Evolutionary conservation across 2,113 vertebrate genomes (phyloP).

Genomic region (Bostrychus sinensis): DNA sequence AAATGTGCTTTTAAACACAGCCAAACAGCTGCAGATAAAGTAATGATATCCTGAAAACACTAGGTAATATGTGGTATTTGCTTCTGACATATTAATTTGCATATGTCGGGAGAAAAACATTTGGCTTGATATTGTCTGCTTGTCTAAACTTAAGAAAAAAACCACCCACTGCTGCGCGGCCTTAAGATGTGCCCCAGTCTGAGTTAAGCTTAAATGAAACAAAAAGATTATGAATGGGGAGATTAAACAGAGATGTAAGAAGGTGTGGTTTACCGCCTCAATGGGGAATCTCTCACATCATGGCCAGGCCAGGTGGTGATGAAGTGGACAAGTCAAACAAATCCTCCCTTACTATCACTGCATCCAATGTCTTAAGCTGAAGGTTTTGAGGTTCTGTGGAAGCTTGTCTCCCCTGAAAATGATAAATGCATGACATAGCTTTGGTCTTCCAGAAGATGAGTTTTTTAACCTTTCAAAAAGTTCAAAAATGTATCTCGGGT

Average conservation of each 20-base stretch:
- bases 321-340: slow-evolving; percentile 2
- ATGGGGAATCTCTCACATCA: slow-evolving; percentile 75
- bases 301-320: slow-evolving; percentile 27
- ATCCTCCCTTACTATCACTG: background rate
- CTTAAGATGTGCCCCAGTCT: slow-evolving; percentile 13
- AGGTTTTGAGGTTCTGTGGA: background rate
- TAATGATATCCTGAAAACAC: background rate
- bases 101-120: too few relatives aligned
- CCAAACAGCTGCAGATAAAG: slow-evolving; percentile 6
- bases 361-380: background rate
- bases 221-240: slow-evolving; percentile 51
- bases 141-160: slow-evolving; percentile 1
- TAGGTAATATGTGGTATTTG: background rate
- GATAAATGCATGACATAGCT: background rate
- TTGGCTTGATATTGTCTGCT: background rate
- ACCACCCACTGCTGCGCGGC: background rate
- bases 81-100: background rate
- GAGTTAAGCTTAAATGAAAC: slow-evolving; percentile 10
- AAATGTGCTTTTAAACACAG: background rate
- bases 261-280: slow-evolving; percentile 59
- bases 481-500: background rate
- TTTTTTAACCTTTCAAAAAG: slow-evolving; percentile 1
- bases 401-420: background rate
- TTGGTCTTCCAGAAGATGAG: background rate
- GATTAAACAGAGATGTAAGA: slow-evolving; percentile 57